Percentiles rank a stretch among this genome's conserved stretches.
Conservation (phyloP, 2,888 invertebrate genomes). For the Hydroisotoma schaefferi region DNA sequence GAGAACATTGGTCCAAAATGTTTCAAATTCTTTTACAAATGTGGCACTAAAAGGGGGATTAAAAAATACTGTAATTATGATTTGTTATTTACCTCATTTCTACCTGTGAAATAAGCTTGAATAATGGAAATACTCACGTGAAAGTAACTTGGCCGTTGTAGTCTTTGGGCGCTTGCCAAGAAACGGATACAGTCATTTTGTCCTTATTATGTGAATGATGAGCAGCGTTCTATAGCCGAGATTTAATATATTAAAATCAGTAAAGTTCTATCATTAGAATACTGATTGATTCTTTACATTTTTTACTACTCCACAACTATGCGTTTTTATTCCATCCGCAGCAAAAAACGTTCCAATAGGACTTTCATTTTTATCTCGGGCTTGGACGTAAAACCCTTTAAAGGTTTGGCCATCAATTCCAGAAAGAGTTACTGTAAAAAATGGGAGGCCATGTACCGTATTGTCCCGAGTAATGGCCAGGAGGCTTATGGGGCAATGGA, state of each 20-base stretch:
- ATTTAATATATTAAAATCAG: neutral
- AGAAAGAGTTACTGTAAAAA: conserved; percentile 17
- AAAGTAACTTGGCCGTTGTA: conserved; percentile 30
- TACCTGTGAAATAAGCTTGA: no score
- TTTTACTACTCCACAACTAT: conserved; percentile 35
- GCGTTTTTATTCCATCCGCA: conserved; percentile 18
- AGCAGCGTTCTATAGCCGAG: conserved; percentile 35
- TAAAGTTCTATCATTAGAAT: neutral
- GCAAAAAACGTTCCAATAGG: conserved; percentile 35
- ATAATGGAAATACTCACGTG: conserved; percentile 24
- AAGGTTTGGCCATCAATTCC: conserved; percentile 21
- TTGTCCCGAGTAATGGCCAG: no score
- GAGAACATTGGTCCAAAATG: conserved; percentile 31
- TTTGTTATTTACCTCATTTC: no score
- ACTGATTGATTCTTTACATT: conserved; percentile 26
- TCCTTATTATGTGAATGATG: conserved; percentile 28
- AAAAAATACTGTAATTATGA: no score
- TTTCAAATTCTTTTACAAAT: conserved; percentile 32
- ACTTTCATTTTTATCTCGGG: conserved; percentile 24
- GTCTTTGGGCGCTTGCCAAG: conserved; percentile 35
- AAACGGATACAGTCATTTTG: conserved; percentile 24
- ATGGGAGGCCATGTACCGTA: no score
- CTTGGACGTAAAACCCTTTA: conserved; percentile 41
- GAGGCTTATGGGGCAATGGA: no score
- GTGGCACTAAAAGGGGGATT: conserved; percentile 29